Evolutionary conservation across 1,140 invertebrate genomes (phyloP).

Genomic region (Antheraea pernyi): DNA sequence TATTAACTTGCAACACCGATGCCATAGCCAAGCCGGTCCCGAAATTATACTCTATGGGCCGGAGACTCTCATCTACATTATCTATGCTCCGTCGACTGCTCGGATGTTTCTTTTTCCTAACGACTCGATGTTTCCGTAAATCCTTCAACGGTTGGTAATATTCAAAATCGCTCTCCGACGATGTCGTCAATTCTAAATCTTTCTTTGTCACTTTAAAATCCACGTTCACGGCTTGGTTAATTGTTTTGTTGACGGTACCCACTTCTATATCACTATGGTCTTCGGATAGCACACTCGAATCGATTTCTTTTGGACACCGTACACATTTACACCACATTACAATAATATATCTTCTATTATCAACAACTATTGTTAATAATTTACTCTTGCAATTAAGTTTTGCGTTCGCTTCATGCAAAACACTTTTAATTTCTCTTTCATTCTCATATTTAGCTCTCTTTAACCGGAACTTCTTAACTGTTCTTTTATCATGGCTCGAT

Average conservation of each 20-base stretch:
- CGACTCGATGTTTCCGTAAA: slow-evolving; percentile 46
- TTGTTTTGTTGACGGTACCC: slow-evolving; percentile 24
- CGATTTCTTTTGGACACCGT: slow-evolving; percentile 9
- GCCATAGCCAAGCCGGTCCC: slow-evolving; percentile 75
- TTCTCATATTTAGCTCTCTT: slow-evolving; percentile 39
- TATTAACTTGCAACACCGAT: slow-evolving; percentile 62
- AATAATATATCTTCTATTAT: slow-evolving; percentile 26
- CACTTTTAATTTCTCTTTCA: slow-evolving; percentile 37
- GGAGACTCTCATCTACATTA: slow-evolving; percentile 61
- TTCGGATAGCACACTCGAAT: slow-evolving; percentile 35
- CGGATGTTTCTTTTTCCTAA: slow-evolving; percentile 55
- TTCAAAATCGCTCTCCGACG: slow-evolving; percentile 59
- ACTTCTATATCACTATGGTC: slow-evolving; percentile 34
- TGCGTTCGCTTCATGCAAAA: slow-evolving; percentile 40
- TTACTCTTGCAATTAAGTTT: slow-evolving; percentile 39
- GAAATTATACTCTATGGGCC: slow-evolving; percentile 71
- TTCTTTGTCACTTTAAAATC: slow-evolving; percentile 47
- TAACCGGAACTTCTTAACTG: slow-evolving; percentile 33
- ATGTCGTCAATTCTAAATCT: slow-evolving; percentile 58
- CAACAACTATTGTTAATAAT: slow-evolving; percentile 31
- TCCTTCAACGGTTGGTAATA: slow-evolving; percentile 44
- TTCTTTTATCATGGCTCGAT: slow-evolving; percentile 14
- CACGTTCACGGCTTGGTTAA: slow-evolving; percentile 25
- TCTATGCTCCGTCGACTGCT: slow-evolving; percentile 43
- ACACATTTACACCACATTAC: slow-evolving; percentile 42